phyloP scores from a whole-genome alignment of 2,797 vertebrate genomes.

The Cynopterus sphinx region DNA sequence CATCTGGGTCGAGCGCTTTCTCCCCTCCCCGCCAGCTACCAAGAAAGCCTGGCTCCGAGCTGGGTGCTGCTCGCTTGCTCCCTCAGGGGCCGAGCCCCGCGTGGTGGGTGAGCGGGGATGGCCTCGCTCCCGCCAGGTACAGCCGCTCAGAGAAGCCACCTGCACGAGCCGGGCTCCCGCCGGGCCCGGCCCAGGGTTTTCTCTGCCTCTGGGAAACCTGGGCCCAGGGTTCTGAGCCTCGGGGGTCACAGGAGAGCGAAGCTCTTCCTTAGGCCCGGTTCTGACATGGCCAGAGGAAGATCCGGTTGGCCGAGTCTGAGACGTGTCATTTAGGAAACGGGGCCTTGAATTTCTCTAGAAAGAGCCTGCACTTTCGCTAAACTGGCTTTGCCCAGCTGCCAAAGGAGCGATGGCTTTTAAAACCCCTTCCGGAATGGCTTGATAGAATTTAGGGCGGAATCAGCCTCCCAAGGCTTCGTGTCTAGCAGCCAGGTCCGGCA shows the following conservation, averaged over 20 bases:
- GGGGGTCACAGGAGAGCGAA: not conserved
- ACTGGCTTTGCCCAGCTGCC: not conserved
- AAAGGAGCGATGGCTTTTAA: conserved; percentile 73
- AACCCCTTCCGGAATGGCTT: conserved; percentile 72
- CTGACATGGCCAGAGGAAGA: not conserved
- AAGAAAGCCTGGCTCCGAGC: not conserved
- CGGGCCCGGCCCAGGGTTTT: not conserved
- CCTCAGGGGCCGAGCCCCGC: not conserved
- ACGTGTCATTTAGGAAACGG: not conserved
- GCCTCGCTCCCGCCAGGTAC: not conserved
- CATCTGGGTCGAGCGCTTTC: not conserved
- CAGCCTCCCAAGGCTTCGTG: not conserved
- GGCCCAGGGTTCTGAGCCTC: not conserved
- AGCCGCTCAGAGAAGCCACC: not conserved
- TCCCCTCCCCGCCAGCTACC: not conserved
- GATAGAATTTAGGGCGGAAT: not conserved
- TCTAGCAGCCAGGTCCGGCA: not conserved
- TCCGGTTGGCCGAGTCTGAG: not conserved
- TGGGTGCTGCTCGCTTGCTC: not conserved
- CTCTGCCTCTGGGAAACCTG: not conserved
- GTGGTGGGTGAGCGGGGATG: not conserved
- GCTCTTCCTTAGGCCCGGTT: not conserved
- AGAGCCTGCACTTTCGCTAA: not conserved
- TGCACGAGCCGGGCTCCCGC: not conserved
- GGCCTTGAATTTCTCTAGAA: not conserved